Conservation (phyloP, 2,113 vertebrate genomes). For the Platysternon megacephalum region DNA sequence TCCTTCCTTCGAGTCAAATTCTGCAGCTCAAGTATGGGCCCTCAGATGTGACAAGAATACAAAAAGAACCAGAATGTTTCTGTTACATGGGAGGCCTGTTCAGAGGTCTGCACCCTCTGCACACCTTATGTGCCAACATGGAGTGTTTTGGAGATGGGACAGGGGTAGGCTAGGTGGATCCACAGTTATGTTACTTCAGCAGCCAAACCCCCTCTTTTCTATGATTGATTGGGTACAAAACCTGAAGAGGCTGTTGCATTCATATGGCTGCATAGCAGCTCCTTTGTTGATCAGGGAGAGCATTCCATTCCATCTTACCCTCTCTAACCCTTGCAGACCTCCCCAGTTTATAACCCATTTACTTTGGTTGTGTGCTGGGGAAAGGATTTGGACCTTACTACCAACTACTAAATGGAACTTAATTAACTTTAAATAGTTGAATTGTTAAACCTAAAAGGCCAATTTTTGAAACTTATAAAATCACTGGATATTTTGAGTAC, state of each 20-base stretch:
- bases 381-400: not conserved
- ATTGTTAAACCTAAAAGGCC: not conserved
- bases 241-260: not conserved
- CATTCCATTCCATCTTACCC: conserved; percentile 37
- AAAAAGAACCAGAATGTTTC: not conserved
- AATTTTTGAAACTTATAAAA: not conserved
- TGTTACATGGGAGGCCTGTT: not conserved
- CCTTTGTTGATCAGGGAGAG: not conserved
- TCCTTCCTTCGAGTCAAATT: not conserved
- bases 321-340: conserved; percentile 23
- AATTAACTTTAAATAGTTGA: not conserved
- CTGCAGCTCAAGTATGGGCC: not conserved
- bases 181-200: not conserved
- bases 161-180: not conserved
- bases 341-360: accelerated
- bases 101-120: not conserved
- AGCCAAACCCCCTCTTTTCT: not conserved
- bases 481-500: conserved; percentile 17
- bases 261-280: not conserved
- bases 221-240: not conserved
- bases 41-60: not conserved
- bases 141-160: not conserved
- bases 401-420: not conserved
- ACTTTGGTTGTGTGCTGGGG: not conserved
- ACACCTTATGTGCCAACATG: not conserved